A percentile compares a stretch with the other conserved stretches of the same genome.
Conservation (phyloP, 2,113 vertebrate genomes). For the Cricetomys ansorgei region DNA sequence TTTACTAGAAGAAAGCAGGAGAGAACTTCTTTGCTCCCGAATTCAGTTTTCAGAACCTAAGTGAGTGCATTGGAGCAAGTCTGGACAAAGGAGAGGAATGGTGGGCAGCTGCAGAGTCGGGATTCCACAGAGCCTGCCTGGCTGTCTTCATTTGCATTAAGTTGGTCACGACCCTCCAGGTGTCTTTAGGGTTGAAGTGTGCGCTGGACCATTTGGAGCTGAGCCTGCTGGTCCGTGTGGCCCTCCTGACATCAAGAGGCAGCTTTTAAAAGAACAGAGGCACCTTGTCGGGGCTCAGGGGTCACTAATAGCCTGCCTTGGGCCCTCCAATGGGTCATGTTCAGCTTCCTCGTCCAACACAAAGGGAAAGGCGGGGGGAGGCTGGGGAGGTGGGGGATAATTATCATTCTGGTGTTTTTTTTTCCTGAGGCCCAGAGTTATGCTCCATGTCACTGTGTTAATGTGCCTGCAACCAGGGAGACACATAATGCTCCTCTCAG, state of each 20-base stretch:
- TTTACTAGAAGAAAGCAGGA: constrained; percentile 15
- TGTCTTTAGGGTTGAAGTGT: constrained; percentile 94
- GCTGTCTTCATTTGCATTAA: constrained; percentile 88
- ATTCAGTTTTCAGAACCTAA: constrained; percentile 52
- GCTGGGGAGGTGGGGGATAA: constrained; percentile 89
- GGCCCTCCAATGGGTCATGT: constrained; percentile 89
- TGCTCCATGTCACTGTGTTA: constrained; percentile 94
- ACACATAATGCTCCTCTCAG: constrained; percentile 95
- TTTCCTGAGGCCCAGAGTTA: constrained; percentile 90
- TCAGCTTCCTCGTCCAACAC: constrained; percentile 88
- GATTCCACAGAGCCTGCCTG: constrained; percentile 83
- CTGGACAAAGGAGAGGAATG: not conserved
- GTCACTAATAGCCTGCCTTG: constrained; percentile 96
- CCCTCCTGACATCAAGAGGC: constrained; percentile 91
- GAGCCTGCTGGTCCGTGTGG: constrained; percentile 85
- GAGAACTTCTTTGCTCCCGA: not conserved
- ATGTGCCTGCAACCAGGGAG: constrained; percentile 91
- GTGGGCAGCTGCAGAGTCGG: constrained; percentile 74
- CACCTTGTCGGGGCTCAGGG: constrained; percentile 92
- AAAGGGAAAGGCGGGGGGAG: constrained; percentile 88
- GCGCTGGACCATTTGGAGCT: constrained; percentile 91
- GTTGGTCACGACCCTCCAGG: constrained; percentile 93
- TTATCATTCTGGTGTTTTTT: constrained; percentile 89
- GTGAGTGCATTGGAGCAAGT: constrained; percentile 15
- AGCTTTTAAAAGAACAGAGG: constrained; percentile 90